Percentiles rank a stretch among this genome's conserved stretches.
phyloP scores from a whole-genome alignment of 2,888 invertebrate genomes.

The Drosophila pegasa region DNA sequence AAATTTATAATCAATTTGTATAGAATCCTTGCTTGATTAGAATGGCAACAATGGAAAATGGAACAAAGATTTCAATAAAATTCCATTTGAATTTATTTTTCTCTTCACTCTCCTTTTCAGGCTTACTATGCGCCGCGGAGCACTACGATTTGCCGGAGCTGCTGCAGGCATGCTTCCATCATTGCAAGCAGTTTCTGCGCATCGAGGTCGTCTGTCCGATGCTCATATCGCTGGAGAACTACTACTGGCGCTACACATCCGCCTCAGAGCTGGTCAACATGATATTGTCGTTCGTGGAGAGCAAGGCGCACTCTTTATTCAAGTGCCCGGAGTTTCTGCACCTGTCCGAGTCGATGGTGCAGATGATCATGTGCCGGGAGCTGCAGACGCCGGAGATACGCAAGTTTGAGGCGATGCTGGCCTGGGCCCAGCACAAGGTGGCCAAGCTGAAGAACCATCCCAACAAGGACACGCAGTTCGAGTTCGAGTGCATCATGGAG shows the following conservation, averaged over 20 bases:
- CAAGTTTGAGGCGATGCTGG: constrained; percentile 96
- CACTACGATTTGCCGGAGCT: constrained; percentile 97
- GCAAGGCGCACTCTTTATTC: constrained; percentile 93
- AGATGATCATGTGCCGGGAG: constrained; percentile 96
- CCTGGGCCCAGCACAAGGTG: constrained; percentile 95
- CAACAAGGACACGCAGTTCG: constrained; percentile 93
- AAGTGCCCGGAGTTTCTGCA: constrained; percentile 93
- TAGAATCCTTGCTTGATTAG: no score
- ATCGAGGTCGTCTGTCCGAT: constrained; percentile 97
- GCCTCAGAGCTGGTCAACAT: constrained; percentile 97
- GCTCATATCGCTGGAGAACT: constrained; percentile 96
- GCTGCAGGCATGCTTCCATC: constrained; percentile 97
- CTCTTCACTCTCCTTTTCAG: constrained; percentile 51
- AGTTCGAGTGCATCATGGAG: constrained; percentile 97
- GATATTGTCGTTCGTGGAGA: constrained; percentile 96
- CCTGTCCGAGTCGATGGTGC: constrained; percentile 97
- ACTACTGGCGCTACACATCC: constrained; percentile 97
- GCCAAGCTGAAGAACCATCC: constrained; percentile 88
- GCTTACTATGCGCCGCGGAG: constrained; percentile 95
- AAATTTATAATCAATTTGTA: no score
- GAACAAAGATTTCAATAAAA: not conserved
- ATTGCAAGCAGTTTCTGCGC: constrained; percentile 96
- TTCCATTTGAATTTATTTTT: not conserved
- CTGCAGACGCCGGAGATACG: constrained; percentile 94
- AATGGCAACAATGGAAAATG: not conserved